These are phyloP conservation scores for Neodiprion fabricii DNA, from an alignment of 1,140 invertebrate genomes.

Conservation along the genomic window DNA sequence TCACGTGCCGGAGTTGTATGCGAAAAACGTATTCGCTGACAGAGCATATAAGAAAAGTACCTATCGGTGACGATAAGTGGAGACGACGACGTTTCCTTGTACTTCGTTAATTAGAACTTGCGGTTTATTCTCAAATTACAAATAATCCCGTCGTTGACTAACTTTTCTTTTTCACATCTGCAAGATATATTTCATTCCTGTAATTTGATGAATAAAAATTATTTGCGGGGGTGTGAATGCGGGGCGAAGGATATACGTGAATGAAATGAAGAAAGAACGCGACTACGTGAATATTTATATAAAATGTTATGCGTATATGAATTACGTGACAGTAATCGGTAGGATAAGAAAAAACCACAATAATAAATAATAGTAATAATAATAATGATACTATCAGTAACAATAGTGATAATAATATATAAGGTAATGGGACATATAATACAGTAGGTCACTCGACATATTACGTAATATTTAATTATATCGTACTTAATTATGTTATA, in stretches of 20 bases:
- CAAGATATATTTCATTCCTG: neutral
- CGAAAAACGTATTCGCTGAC: too few relatives aligned
- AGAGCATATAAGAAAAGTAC: too few relatives aligned
- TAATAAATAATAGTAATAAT: neutral
- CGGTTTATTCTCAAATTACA: too few relatives aligned
- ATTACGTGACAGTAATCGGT: too few relatives aligned
- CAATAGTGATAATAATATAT: constrained; percentile 8
- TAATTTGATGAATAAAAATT: neutral
- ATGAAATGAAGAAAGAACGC: neutral
- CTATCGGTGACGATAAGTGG: too few relatives aligned
- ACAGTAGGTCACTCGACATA: constrained; percentile 24
- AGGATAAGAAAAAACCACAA: neutral
- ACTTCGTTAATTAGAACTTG: too few relatives aligned
- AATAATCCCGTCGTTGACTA: too few relatives aligned
- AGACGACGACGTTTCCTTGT: too few relatives aligned
- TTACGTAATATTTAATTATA: neutral
- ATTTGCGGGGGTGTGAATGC: neutral
- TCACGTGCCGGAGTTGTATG: too few relatives aligned
- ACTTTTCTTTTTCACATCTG: too few relatives aligned
- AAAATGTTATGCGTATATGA: neutral
- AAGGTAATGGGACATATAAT: constrained; percentile 14
- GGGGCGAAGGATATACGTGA: neutral
- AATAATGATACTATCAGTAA: constrained; percentile 15
- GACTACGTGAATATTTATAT: neutral
- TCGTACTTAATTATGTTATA: constrained; percentile 10